phyloP scores from a whole-genome alignment of 2,113 vertebrate genomes.

The Merops nubicus region DNA sequence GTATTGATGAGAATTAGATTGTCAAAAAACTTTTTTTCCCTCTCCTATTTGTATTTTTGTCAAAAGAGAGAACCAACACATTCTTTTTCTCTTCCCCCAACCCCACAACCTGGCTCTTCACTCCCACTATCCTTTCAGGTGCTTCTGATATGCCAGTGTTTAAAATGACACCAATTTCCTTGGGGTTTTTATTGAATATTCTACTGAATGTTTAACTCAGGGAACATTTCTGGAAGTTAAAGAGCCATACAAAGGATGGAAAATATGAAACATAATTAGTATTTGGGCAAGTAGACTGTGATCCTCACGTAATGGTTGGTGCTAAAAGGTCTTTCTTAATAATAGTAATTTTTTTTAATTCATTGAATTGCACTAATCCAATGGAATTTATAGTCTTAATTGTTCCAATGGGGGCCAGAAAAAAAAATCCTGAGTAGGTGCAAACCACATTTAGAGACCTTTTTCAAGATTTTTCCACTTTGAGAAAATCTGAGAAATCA shows the following conservation, averaged over 20 bases:
- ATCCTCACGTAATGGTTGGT: neutral
- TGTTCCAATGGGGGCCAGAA: neutral
- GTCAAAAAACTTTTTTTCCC: neutral
- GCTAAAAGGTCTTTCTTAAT: neutral
- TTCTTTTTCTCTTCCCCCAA: neutral
- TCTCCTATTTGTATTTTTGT: neutral
- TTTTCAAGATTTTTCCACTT: neutral
- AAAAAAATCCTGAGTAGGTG: neutral
- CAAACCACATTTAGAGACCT: neutral
- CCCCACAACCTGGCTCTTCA: neutral
- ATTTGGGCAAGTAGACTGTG: neutral
- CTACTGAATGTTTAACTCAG: neutral
- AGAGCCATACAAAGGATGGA: neutral
- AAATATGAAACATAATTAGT: neutral
- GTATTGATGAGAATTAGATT: neutral
- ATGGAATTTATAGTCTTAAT: neutral
- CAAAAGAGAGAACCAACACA: neutral
- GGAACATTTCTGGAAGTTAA: neutral
- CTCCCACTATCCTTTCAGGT: neutral
- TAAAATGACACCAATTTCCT: neutral
- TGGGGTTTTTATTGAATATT: too few species aligned
- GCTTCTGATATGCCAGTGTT: neutral
- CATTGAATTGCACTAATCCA: neutral
- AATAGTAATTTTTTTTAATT: neutral
- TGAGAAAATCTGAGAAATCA: neutral